Conservation (phyloP, 1,140 invertebrate species). For the Marisa cornuarietis region DNA sequence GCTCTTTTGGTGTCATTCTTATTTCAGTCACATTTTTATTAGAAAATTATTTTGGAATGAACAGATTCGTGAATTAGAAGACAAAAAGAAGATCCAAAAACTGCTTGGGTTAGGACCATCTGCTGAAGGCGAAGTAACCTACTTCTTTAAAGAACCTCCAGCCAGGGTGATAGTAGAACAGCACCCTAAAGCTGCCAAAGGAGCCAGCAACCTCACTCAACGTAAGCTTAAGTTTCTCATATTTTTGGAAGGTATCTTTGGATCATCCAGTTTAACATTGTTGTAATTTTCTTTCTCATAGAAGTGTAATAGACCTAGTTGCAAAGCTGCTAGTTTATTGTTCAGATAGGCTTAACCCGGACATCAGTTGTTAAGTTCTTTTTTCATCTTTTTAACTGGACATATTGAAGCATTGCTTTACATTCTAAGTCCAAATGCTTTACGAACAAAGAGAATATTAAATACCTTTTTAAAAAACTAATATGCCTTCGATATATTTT, state of each 20-base stretch:
- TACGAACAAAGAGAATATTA: constrained; percentile 23
- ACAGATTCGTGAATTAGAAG: constrained; percentile 65
- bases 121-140: constrained; percentile 64
- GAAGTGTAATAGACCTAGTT: too few relatives aligned
- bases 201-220: constrained; percentile 29
- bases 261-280: background rate
- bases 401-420: too few relatives aligned
- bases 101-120: constrained; percentile 54
- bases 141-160: constrained; percentile 67
- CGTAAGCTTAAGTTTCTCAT: constrained; percentile 5
- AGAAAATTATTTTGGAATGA: constrained; percentile 15
- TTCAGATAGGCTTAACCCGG: too few relatives aligned
- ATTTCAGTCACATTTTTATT: too few relatives aligned
- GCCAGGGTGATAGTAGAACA: constrained; percentile 62
- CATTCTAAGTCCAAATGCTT: background rate
- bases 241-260: background rate
- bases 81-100: constrained; percentile 66
- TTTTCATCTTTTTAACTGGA: too few relatives aligned
- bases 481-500: too few relatives aligned
- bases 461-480: constrained; percentile 3
- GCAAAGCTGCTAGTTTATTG: too few relatives aligned
- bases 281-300: background rate
- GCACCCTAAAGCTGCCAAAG: constrained; percentile 43
- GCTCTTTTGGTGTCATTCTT: too few relatives aligned
- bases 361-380: too few relatives aligned